Base-by-base conservation (phyloP, 2,888 invertebrate genomes). In the Palloptera scutellata region DNA sequence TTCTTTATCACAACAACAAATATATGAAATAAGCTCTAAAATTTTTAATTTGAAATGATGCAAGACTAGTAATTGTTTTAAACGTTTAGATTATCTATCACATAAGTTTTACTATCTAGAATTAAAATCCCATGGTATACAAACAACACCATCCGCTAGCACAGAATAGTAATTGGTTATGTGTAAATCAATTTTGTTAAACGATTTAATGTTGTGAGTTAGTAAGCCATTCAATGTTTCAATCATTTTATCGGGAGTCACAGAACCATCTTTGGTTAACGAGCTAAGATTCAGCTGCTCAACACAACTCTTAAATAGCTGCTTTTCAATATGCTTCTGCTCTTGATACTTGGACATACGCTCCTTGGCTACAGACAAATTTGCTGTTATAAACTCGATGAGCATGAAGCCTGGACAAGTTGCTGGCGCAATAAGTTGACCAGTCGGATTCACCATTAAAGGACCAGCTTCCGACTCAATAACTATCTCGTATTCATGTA, bases 161-260 rank as follows among this genome's bases (percentile, higher is more conserved):
- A 97, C 92, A 0, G 96, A 95, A 82, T 96, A 97, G 85, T 96
- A 97, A 81, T 94, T 94, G 0, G 96, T 93, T 64, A 97, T 90
- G 81, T 91, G 91, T 3, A 97, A 84, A 76, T 91, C 89, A 59
- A 92, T 88, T 59, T 91, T 91, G 13, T 72, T 61, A 42, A 81
- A 78, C 70, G 88, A 86, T n/a, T 94, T 85, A 19, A 55, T 57
- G 78, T 86, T 84, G 84, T 73, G 72, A 15, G 66, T 68, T 10
- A 95, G 85, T 64, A 97, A 85, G 55, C 90, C 87, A 76, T 91
- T 88, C 79, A 95, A 92, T 77, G 95, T 95, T 66, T 90, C 85
- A 68, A 96, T 95, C 96, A 97, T 97, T 70, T 93, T 88, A 70
- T 91, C 92, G 0, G 96, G 95, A 0, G 94, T 94, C 12, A 97